A percentile compares a stretch with the other conserved stretches of the same genome.
Conservation (phyloP, 1,140 invertebrate species). For the Solen grandis region DNA sequence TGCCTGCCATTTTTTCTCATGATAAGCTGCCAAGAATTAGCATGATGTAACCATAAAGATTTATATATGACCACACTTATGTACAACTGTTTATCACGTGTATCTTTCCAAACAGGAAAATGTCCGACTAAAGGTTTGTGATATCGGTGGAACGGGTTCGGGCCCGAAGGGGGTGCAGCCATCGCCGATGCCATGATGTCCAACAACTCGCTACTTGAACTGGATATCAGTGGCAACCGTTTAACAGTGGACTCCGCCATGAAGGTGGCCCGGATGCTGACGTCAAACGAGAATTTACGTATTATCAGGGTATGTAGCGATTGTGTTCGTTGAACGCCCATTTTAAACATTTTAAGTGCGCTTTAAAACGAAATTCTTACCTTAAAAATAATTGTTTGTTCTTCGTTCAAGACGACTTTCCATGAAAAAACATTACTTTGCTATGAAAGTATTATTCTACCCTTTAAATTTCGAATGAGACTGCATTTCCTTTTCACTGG, state of each 20-base stretch:
- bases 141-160: slow-evolving; percentile 80
- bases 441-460: too few species aligned
- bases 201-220: slow-evolving; percentile 76
- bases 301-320: slow-evolving; percentile 72
- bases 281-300: slow-evolving; percentile 76
- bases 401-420: too few species aligned
- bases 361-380: too few species aligned
- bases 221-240: slow-evolving; percentile 79
- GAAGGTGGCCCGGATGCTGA: slow-evolving; percentile 76
- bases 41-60: too few species aligned
- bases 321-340: background rate
- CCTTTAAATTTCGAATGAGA: too few species aligned
- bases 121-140: slow-evolving; percentile 76
- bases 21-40: too few species aligned
- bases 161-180: slow-evolving; percentile 75
- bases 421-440: too few species aligned
- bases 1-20: too few species aligned
- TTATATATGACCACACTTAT: too few species aligned
- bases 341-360: too few species aligned
- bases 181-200: slow-evolving; percentile 76
- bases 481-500: background rate
- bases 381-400: too few species aligned
- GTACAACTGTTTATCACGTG: too few species aligned
- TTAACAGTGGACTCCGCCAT: slow-evolving; percentile 71
- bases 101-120: slow-evolving; percentile 74